These are phyloP conservation scores for Gymnoscopelus braueri DNA, from an alignment of 2,797 vertebrate species.

Conservation along the genomic window DNA sequence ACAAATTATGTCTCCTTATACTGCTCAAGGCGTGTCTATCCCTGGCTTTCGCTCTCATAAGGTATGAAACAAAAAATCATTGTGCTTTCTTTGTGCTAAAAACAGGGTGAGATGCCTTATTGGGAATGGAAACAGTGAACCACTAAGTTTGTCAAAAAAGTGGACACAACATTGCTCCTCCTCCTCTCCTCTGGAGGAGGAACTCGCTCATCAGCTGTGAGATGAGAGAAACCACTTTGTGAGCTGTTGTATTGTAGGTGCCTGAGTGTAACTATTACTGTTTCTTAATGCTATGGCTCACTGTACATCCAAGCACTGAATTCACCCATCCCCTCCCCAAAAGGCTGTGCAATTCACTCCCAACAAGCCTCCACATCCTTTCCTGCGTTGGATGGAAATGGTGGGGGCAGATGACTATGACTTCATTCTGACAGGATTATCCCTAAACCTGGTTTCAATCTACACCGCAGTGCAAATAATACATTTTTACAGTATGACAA, in stretches of 20 bases:
- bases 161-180: conserved; percentile 24
- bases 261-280: conserved; percentile 62
- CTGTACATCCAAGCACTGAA: conserved; percentile 58
- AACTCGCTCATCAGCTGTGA: not conserved
- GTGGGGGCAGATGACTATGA: conserved; percentile 82
- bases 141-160: conserved; percentile 39
- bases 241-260: conserved; percentile 48
- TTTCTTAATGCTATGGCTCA: conserved; percentile 63
- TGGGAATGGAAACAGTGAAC: conserved; percentile 32
- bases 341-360: conserved; percentile 69
- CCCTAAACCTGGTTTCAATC: conserved; percentile 94
- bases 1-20: conserved; percentile 41
- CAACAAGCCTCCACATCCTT: conserved; percentile 65
- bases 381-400: conserved; percentile 86
- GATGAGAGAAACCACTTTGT: conserved; percentile 31
- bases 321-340: conserved; percentile 39
- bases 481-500: conserved; percentile 96
- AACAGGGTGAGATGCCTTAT: conserved; percentile 43
- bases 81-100: conserved; percentile 11
- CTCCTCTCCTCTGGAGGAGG: not conserved
- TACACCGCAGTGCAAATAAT: conserved; percentile 91
- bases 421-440: conserved; percentile 95
- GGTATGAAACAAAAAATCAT: conserved; percentile 38
- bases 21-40: conserved; percentile 34
- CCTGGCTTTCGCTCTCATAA: conserved; percentile 12